phyloP scores from a whole-genome alignment of 2,797 vertebrate genomes.

The Rousettus madagascariensis region DNA sequence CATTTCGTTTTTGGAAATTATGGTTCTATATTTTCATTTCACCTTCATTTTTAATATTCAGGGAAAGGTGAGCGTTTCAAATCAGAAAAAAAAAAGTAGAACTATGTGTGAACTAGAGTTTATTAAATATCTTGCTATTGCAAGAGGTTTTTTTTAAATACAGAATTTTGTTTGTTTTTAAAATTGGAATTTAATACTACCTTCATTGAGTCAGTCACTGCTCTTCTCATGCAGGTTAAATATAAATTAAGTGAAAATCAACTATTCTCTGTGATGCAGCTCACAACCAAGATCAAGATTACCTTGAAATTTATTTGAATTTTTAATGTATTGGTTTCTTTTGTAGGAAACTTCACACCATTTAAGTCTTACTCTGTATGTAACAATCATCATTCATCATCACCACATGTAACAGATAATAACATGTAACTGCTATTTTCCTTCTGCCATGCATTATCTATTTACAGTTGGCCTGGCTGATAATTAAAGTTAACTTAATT shows the following conservation, averaged over 20 bases:
- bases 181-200: conserved; percentile 76
- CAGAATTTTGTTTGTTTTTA: conserved; percentile 73
- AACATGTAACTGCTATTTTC: conserved; percentile 82
- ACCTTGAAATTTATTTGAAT: conserved; percentile 61
- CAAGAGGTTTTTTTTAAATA: conserved; percentile 76
- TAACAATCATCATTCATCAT: conserved; percentile 74
- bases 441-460: conserved; percentile 81
- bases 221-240: conserved; percentile 70
- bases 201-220: conserved; percentile 69
- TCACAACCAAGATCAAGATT: conserved; percentile 74
- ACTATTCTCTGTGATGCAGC: conserved; percentile 67
- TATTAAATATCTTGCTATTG: conserved; percentile 70
- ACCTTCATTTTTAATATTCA: conserved; percentile 84
- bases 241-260: conserved; percentile 47
- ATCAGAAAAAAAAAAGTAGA: conserved; percentile 75
- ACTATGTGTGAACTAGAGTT: conserved; percentile 80
- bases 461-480: conserved; percentile 73
- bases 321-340: conserved; percentile 69
- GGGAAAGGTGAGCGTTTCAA: conserved; percentile 85
- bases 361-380: conserved; percentile 71
- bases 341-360: conserved; percentile 71
- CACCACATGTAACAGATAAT: conserved; percentile 50
- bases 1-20: conserved; percentile 83
- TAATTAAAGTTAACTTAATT: conserved; percentile 70
- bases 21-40: conserved; percentile 83